Evolutionary conservation across 2,113 vertebrate species (phyloP).

Genomic region (Hyperopisus bebe): DNA sequence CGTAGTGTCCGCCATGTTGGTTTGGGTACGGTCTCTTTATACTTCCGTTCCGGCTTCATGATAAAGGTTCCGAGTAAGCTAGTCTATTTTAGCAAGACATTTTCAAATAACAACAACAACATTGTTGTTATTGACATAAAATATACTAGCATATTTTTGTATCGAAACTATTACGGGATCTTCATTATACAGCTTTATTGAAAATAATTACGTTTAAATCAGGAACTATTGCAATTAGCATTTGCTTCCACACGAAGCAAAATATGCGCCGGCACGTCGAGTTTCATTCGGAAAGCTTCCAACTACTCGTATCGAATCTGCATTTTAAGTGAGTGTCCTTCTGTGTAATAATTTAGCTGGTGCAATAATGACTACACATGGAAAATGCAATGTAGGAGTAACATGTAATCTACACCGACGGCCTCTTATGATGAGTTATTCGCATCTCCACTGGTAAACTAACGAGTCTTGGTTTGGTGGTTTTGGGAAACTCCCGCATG

Average conservation of each 20-base stretch:
- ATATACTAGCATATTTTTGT: background rate
- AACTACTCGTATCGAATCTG: background rate
- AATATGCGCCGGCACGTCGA: background rate
- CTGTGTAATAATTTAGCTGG: background rate
- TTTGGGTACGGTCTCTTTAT: constrained; percentile 44
- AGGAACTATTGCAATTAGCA: background rate
- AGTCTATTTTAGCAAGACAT: background rate
- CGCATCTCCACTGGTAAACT: background rate
- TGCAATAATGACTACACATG: background rate
- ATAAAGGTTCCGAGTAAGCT: background rate
- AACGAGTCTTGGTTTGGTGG: background rate
- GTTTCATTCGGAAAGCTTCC: background rate
- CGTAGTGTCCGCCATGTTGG: constrained; percentile 48
- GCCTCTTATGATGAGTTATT: background rate
- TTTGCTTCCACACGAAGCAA: constrained; percentile 15
- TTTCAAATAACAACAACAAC: background rate
- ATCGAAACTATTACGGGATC: background rate
- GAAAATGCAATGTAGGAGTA: background rate
- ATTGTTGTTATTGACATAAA: background rate
- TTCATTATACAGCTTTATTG: background rate
- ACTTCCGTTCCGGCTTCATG: constrained; percentile 12
- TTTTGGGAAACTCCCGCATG: background rate
- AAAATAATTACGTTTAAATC: background rate
- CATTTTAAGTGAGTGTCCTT: constrained; percentile 1
- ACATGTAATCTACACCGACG: background rate